These are phyloP conservation scores for Triops cancriformis DNA, from an alignment of 1,140 invertebrate species.

Conservation along the genomic window DNA sequence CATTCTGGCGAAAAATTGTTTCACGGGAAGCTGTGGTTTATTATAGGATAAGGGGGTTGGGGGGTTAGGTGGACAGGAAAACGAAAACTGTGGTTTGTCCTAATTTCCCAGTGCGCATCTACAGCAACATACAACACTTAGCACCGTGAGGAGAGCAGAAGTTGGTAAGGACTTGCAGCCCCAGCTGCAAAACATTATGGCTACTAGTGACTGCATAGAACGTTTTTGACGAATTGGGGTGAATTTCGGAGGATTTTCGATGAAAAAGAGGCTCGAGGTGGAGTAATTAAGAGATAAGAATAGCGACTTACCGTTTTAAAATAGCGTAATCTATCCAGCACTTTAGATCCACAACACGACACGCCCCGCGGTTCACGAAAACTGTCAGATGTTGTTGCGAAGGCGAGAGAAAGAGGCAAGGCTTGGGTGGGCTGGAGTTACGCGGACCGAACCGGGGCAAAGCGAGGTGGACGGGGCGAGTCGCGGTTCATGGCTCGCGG, in stretches of 20 bases:
- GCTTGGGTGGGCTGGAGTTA: neutral
- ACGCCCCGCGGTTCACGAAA: constrained; percentile 1
- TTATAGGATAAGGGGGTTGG: no score
- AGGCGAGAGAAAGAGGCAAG: neutral
- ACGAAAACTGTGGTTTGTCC: neutral
- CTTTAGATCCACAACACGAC: constrained; percentile 13
- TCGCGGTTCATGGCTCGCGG: no score
- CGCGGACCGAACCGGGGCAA: no score
- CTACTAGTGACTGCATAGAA: neutral
- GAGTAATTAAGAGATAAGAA: neutral
- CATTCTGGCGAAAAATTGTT: no score
- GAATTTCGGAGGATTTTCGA: neutral
- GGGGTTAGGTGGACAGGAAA: no score
- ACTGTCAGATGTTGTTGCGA: constrained; percentile 13
- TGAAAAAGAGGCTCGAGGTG: neutral
- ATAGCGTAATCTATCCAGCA: constrained; percentile 13
- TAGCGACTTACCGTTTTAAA: neutral
- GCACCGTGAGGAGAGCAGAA: neutral
- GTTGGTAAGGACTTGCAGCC: neutral
- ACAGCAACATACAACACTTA: neutral
- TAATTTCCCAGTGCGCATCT: neutral
- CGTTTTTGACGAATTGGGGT: neutral
- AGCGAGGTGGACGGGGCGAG: no score
- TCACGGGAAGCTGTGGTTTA: no score
- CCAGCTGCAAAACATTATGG: constrained; percentile 13